Percentiles rank a stretch among this genome's conserved stretches.
Evolutionary conservation across 2,888 invertebrate species (phyloP).

Genomic region (Lissocephala sabroskyi): DNA sequence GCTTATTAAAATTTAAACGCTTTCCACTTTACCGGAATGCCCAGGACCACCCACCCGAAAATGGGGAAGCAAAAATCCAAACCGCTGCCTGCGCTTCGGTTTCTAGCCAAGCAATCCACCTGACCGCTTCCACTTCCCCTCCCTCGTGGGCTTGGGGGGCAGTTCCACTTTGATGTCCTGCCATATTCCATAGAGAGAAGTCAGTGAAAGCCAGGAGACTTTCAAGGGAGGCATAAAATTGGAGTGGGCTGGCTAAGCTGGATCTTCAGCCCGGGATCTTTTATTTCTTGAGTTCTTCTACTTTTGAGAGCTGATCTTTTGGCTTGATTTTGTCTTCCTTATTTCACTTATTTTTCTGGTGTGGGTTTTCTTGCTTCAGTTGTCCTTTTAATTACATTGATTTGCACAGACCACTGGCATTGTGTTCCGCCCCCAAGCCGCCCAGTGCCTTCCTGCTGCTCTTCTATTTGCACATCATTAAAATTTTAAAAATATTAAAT

Average conservation of each 20-base stretch:
- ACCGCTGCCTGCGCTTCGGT: conserved; percentile 4
- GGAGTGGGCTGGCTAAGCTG: too few species aligned
- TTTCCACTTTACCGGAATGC: too few species aligned
- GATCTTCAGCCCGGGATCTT: too few species aligned
- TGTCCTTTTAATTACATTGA: conserved; percentile 62
- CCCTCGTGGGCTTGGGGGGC: conserved; percentile 9
- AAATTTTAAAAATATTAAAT: conserved; percentile 66
- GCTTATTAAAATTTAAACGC: conserved; percentile 69
- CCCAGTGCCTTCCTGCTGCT: neutral
- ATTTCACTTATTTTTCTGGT: too few species aligned
- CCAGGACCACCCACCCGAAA: too few species aligned
- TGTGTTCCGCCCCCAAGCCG: neutral
- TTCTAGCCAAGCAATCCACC: too few species aligned
- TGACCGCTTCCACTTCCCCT: conserved; percentile 6
- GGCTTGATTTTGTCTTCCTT: too few species aligned
- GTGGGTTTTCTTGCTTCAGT: neutral
- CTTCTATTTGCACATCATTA: conserved; percentile 70
- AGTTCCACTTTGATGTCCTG: conserved; percentile 56
- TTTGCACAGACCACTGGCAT: conserved; percentile 47
- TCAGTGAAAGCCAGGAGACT: conserved; percentile 1
- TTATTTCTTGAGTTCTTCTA: too few species aligned
- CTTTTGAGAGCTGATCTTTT: too few species aligned
- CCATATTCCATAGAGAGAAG: conserved; percentile 51
- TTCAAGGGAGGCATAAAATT: too few species aligned
- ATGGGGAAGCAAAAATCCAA: conserved; percentile 42